These are phyloP conservation scores for Biston stratarius DNA, from an alignment of 2,888 invertebrate species.

Conservation along the genomic window DNA sequence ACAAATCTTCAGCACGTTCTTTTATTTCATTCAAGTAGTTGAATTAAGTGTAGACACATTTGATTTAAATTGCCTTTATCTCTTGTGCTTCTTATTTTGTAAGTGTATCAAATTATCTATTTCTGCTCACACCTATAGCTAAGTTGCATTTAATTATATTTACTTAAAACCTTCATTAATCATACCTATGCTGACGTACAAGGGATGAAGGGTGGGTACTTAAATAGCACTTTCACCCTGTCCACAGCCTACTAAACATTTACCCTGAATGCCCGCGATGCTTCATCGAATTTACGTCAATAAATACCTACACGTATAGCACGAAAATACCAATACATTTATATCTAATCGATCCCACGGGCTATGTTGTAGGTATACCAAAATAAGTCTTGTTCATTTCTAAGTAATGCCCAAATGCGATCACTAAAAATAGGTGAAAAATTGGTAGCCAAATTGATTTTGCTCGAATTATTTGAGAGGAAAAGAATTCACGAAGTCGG, in stretches of 20 bases:
- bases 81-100: too few relatives aligned
- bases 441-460: conserved; percentile 17
- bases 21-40: too few relatives aligned
- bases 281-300: conserved; percentile 53
- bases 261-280: conserved; percentile 47
- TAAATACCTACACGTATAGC: conserved; percentile 31
- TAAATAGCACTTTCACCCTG: conserved; percentile 31
- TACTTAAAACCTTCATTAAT: conserved; percentile 20
- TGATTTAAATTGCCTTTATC: too few relatives aligned
- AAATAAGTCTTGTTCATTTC: conserved; percentile 12
- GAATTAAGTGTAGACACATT: too few relatives aligned
- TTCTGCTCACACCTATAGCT: not conserved
- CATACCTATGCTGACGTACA: conserved; percentile 26
- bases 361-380: conserved; percentile 2
- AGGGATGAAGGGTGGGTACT: conserved; percentile 10
- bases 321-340: conserved; percentile 1
- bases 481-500: not conserved
- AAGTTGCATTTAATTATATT: conserved; percentile 13
- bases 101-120: not conserved
- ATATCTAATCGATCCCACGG: conserved; percentile 1
- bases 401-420: conserved; percentile 7
- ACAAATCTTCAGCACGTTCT: too few relatives aligned
- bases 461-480: conserved; percentile 8
- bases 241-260: conserved; percentile 42
- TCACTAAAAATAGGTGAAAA: conserved; percentile 12